A percentile compares a stretch with the other conserved stretches of the same genome.
These are phyloP conservation scores for Pollenia angustigena DNA, from an alignment of 2,888 invertebrate species.

Conservation along the genomic window DNA sequence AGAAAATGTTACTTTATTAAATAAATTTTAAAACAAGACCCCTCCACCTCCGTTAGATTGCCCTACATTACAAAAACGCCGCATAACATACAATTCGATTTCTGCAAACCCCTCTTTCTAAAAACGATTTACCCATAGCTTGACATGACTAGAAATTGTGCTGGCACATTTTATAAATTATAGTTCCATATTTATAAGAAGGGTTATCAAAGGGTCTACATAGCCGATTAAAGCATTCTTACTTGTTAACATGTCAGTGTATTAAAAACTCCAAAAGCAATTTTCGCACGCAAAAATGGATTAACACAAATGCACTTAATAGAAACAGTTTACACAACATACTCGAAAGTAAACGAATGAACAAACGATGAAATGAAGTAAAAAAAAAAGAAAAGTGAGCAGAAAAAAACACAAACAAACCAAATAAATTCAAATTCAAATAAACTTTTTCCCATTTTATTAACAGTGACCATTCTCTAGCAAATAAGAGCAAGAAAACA, in stretches of 20 bases:
- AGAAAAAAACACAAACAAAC: slow-evolving; percentile 15
- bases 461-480: slow-evolving; percentile 41
- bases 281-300: slow-evolving; percentile 72
- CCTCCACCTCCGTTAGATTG: too few species aligned
- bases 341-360: slow-evolving; percentile 39
- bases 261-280: slow-evolving; percentile 63
- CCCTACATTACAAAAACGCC: too few species aligned
- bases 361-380: slow-evolving; percentile 35
- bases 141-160: too few species aligned
- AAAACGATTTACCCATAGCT: too few species aligned
- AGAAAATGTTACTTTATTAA: too few species aligned
- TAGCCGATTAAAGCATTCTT: too few species aligned
- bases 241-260: neutral
- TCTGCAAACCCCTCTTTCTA: too few species aligned
- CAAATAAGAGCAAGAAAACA: slow-evolving; percentile 23
- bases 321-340: slow-evolving; percentile 46
- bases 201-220: too few species aligned
- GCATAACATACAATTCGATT: too few species aligned
- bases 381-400: slow-evolving; percentile 13
- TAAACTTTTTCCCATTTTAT: slow-evolving; percentile 47
- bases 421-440: slow-evolving; percentile 58
- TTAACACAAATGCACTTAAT: slow-evolving; percentile 60
- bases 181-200: too few species aligned
- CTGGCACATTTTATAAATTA: too few species aligned
- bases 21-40: too few species aligned